Evolutionary conservation across 2,888 invertebrate species (phyloP).

Genomic region (Esperia sulphurella): DNA sequence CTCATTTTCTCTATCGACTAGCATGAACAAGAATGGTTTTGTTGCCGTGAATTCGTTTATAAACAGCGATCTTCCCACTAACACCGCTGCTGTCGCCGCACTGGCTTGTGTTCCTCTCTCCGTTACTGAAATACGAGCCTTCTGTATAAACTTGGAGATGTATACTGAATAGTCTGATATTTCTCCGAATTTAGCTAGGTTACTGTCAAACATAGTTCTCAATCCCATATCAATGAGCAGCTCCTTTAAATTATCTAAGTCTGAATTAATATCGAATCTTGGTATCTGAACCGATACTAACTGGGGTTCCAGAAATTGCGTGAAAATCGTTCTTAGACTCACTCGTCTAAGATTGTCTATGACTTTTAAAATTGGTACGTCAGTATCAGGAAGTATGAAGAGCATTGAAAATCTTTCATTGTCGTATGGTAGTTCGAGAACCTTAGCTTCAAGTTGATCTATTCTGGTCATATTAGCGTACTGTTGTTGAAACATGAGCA

Average conservation of each 20-base stretch:
- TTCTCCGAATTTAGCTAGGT: constrained; percentile 38
- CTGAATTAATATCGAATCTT: constrained; percentile 77
- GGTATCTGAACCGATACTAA: constrained; percentile 79
- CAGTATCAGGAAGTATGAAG: constrained; percentile 77
- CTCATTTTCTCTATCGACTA: constrained; percentile 45
- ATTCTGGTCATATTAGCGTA: constrained; percentile 33
- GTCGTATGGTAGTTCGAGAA: constrained; percentile 59
- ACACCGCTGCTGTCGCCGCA: constrained; percentile 33
- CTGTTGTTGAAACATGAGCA: constrained; percentile 44
- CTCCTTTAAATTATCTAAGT: constrained; percentile 64
- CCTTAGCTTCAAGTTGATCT: constrained; percentile 33
- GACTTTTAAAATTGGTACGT: constrained; percentile 56
- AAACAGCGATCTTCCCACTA: constrained; percentile 27
- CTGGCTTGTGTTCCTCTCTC: constrained; percentile 56
- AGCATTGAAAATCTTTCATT: constrained; percentile 79
- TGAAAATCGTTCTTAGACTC: constrained; percentile 66
- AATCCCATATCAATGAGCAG: constrained; percentile 60
- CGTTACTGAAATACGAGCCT: constrained; percentile 58
- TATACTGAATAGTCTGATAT: constrained; percentile 40
- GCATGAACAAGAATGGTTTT: constrained; percentile 63
- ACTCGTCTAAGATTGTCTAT: constrained; percentile 65
- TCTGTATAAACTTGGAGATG: constrained; percentile 58
- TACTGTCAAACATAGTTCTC: constrained; percentile 43
- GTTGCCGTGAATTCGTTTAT: constrained; percentile 42
- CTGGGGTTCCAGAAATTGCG: constrained; percentile 48